A percentile compares a stretch with the other conserved stretches of the same genome.
phyloP scores from a whole-genome alignment of 1,140 invertebrate genomes.

The Zaprionus ghesquierei region DNA sequence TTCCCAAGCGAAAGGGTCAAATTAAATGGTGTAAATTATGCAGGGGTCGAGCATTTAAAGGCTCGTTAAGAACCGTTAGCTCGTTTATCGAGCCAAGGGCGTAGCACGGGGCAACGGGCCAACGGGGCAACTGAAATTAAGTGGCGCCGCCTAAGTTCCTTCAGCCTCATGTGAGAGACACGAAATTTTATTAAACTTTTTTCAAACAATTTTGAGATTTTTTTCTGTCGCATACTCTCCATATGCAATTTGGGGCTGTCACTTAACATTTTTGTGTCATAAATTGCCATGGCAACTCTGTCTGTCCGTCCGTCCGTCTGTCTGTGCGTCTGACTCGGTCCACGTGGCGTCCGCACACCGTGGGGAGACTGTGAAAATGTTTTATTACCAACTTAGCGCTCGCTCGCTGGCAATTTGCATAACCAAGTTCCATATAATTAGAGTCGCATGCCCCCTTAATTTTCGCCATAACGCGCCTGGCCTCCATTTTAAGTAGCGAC shows the following conservation, averaged over 20 bases:
- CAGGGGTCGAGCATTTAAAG: slow-evolving; percentile 59
- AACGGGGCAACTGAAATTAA: slow-evolving; percentile 19
- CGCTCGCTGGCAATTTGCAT: slow-evolving; percentile 38
- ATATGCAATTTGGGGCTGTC: slow-evolving; percentile 28
- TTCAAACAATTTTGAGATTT: no score
- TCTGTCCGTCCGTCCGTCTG: no score
- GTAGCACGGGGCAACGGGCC: no score
- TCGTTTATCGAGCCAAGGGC: slow-evolving; percentile 23
- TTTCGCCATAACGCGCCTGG: slow-evolving; percentile 11
- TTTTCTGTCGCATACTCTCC: no score
- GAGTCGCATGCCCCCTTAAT: slow-evolving; percentile 24
- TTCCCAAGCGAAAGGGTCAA: slow-evolving; percentile 58
- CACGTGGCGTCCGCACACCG: no score
- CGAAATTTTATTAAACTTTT: slow-evolving; percentile 64
- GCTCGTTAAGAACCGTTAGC: slow-evolving; percentile 62
- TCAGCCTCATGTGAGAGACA: slow-evolving; percentile 43
- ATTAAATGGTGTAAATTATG: slow-evolving; percentile 65
- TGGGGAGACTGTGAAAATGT: slow-evolving; percentile 26
- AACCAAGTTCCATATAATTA: slow-evolving; percentile 47
- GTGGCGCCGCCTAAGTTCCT: neutral
- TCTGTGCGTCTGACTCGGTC: no score
- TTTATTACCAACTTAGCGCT: slow-evolving; percentile 36
- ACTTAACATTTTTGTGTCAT: slow-evolving; percentile 38
- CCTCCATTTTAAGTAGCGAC: slow-evolving; percentile 12
- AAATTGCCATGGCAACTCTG: slow-evolving; percentile 11